These are phyloP conservation scores for Tor tambroides DNA, from an alignment of 2,113 vertebrate species.

Conservation along the genomic window DNA sequence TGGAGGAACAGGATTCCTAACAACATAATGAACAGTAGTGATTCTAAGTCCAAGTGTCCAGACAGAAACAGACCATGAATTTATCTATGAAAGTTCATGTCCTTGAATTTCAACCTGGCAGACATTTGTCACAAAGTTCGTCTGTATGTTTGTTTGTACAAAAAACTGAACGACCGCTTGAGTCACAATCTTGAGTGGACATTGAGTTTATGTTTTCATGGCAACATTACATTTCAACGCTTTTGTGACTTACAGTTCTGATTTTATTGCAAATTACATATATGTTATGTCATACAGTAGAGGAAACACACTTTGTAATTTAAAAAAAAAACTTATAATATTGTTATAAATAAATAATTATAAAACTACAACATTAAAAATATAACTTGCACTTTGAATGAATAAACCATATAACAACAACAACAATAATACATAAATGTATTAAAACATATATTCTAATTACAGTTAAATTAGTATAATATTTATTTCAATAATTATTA, in stretches of 20 bases:
- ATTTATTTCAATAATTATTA: no score
- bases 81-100: not conserved
- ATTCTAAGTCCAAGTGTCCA: not conserved
- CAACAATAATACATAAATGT: no score
- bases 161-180: not conserved
- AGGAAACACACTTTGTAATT: not conserved
- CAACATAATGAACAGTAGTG: not conserved
- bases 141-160: not conserved
- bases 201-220: not conserved
- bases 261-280: not conserved
- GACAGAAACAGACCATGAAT: not conserved
- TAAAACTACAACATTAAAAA: not conserved
- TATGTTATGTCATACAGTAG: not conserved
- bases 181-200: not conserved
- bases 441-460: no score
- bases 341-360: not conserved
- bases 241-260: not conserved
- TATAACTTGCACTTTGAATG: not conserved
- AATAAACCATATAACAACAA: not conserved
- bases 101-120: not conserved
- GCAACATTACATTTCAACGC: not conserved
- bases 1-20: slow-evolving; percentile 3
- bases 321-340: not conserved
- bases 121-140: slow-evolving; percentile 1
- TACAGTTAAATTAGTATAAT: no score